phyloP scores from a whole-genome alignment of 2,888 invertebrate genomes.

The Lycaena phlaeas region DNA sequence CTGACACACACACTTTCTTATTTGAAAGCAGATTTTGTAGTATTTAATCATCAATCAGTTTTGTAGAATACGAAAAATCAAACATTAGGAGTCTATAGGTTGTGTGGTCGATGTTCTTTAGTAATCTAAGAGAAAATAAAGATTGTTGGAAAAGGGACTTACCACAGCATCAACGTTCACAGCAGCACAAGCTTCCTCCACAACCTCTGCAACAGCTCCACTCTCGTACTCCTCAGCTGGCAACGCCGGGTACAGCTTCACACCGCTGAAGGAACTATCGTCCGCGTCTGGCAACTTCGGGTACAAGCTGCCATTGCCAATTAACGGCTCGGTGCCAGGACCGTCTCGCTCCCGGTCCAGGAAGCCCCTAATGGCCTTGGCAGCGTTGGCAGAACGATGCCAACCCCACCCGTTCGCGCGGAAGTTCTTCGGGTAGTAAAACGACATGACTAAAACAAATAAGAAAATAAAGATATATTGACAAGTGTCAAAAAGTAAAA shows the following conservation, averaged over 20 bases:
- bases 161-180: slow-evolving; percentile 58
- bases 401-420: slow-evolving; percentile 65
- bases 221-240: slow-evolving; percentile 60
- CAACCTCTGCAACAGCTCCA: slow-evolving; percentile 55
- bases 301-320: slow-evolving; percentile 45
- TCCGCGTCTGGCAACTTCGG: slow-evolving; percentile 51
- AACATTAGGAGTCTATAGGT: no score
- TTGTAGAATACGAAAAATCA: no score
- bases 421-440: slow-evolving; percentile 62
- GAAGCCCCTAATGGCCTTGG: slow-evolving; percentile 49
- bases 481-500: no score
- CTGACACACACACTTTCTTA: no score
- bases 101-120: no score
- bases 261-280: slow-evolving; percentile 41
- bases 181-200: slow-evolving; percentile 55
- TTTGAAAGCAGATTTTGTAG: no score
- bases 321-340: slow-evolving; percentile 32
- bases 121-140: no score
- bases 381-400: slow-evolving; percentile 44
- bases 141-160: slow-evolving; percentile 29
- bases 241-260: slow-evolving; percentile 52
- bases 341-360: slow-evolving; percentile 48
- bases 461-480: neutral
- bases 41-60: no score
- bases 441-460: slow-evolving; percentile 21